Conservation (phyloP, 2,888 invertebrate species). For the Coremacera marginata region DNA sequence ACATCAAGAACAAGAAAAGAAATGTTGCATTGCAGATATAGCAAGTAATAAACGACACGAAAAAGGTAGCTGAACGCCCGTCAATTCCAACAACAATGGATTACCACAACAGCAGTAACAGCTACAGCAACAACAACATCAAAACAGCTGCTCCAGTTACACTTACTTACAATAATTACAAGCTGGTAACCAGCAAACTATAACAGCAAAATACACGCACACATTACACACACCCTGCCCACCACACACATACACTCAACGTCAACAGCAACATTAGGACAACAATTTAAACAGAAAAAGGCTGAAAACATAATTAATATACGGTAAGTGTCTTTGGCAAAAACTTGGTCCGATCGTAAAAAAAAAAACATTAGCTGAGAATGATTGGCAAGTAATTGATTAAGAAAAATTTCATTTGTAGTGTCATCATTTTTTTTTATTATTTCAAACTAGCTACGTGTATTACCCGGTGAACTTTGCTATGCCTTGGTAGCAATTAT, state of each 20-base stretch:
- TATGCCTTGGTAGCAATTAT: too few species aligned
- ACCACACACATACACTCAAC: slow-evolving; percentile 1
- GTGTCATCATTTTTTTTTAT: too few species aligned
- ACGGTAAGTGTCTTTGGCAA: not conserved
- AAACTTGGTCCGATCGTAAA: slow-evolving; percentile 29
- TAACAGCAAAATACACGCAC: slow-evolving; percentile 6
- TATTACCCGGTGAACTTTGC: too few species aligned
- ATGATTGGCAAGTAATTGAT: slow-evolving; percentile 30
- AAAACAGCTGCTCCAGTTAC: not conserved
- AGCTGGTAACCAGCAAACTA: slow-evolving; percentile 10
- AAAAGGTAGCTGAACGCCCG: too few species aligned
- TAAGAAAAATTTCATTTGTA: too few species aligned
- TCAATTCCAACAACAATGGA: too few species aligned
- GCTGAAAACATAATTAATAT: not conserved
- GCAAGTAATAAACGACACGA: too few species aligned
- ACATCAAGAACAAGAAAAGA: slow-evolving; percentile 13
- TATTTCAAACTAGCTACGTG: too few species aligned
- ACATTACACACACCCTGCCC: not conserved
- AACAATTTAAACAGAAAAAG: not conserved
- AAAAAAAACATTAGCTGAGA: not conserved
- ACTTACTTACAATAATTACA: slow-evolving; percentile 21
- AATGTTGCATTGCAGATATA: not conserved
- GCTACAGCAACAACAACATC: not conserved
- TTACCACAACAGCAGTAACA: too few species aligned
- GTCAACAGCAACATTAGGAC: not conserved